Conservation (phyloP, 2,797 vertebrate species). For the Catostomus latipinnis region DNA sequence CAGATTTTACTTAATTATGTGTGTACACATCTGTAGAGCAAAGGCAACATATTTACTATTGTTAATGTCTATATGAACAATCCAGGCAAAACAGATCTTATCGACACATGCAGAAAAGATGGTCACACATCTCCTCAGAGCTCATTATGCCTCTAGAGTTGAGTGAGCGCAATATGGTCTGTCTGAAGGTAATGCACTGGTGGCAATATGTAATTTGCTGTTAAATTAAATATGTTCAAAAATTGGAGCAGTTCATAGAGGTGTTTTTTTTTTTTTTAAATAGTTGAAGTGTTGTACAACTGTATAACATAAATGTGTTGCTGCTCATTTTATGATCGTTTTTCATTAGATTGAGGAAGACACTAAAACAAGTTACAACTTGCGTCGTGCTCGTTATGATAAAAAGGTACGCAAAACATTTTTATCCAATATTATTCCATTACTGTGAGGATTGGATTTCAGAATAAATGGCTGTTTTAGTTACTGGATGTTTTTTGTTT, state of each 20-base stretch:
- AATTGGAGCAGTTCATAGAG: too few relatives aligned
- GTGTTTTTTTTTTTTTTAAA: neutral
- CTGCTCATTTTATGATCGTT: neutral
- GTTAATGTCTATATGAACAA: conserved; percentile 57
- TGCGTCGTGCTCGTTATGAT: conserved; percentile 88
- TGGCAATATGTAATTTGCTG: neutral
- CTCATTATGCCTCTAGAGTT: conserved; percentile 84
- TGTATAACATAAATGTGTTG: neutral
- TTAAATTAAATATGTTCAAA: neutral
- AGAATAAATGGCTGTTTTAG: neutral
- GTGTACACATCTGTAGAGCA: neutral
- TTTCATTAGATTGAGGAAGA: conserved; percentile 88
- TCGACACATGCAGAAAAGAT: conserved; percentile 81
- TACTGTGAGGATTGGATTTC: neutral
- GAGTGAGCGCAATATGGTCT: conserved; percentile 81
- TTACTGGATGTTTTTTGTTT: conserved; percentile 3
- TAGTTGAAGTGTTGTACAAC: neutral
- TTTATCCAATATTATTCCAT: neutral
- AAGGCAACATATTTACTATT: conserved; percentile 1
- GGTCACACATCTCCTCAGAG: conserved; percentile 88
- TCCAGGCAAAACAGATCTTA: conserved; percentile 84
- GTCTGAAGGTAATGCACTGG: conserved; percentile 82
- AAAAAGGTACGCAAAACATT: conserved; percentile 82
- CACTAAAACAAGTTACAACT: conserved; percentile 78
- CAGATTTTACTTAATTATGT: neutral